Conservation (phyloP, 1,140 invertebrate species). For the Drosophila asahinai region DNA sequence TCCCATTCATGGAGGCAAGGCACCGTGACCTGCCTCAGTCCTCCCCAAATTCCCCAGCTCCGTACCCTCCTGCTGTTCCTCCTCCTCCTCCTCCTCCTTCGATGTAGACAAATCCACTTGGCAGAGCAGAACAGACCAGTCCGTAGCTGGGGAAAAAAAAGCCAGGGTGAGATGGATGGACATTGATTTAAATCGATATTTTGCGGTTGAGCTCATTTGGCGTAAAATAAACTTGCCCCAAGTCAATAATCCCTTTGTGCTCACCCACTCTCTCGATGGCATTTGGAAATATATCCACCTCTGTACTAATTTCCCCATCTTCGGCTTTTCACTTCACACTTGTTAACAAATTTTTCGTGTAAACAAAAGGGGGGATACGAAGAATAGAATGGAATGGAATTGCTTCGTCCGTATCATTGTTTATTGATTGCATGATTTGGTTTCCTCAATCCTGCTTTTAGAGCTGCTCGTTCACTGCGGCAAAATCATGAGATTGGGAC, state of each 20-base stretch:
- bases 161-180: slow-evolving; percentile 45
- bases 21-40: slow-evolving; percentile 64
- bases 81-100: slow-evolving; percentile 1
- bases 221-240: slow-evolving; percentile 79
- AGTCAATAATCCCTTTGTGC: slow-evolving; percentile 80
- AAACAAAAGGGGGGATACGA: slow-evolving; percentile 33
- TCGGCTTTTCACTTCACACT: slow-evolving; percentile 66
- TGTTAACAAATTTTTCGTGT: slow-evolving; percentile 76
- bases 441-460: slow-evolving; percentile 48
- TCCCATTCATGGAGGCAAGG: slow-evolving; percentile 74
- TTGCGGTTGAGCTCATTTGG: slow-evolving; percentile 80
- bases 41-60: background rate
- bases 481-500: background rate
- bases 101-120: slow-evolving; percentile 63
- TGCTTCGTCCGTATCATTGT: slow-evolving; percentile 44
- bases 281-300: slow-evolving; percentile 37
- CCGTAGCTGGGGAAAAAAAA: background rate
- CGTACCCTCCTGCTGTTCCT: background rate
- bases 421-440: slow-evolving; percentile 60
- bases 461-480: slow-evolving; percentile 20
- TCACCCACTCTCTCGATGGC: slow-evolving; percentile 36
- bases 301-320: slow-evolving; percentile 26
- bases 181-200: slow-evolving; percentile 83
- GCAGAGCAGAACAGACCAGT: slow-evolving; percentile 36
- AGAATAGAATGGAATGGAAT: slow-evolving; percentile 41